phyloP scores from a whole-genome alignment of 2,888 invertebrate species.

The Cryptocephalus primarius region DNA sequence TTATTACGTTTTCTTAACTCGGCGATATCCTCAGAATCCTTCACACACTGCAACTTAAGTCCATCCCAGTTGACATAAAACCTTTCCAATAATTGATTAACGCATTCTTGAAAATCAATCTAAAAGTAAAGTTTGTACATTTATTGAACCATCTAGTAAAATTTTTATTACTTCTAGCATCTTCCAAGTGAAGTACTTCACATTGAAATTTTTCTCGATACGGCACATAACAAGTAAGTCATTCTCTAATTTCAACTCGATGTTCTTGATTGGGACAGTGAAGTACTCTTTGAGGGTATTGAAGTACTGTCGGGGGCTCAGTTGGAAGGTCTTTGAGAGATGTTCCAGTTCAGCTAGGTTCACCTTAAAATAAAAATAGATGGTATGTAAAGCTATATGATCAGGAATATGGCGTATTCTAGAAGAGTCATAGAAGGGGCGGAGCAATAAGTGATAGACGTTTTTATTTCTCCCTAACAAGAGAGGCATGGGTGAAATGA shows the following conservation, averaged over 20 bases:
- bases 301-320: constrained; percentile 11
- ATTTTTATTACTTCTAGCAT: constrained; percentile 8
- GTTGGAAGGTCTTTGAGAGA: constrained; percentile 7
- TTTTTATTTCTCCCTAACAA: too few species aligned
- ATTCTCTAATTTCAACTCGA: constrained; percentile 11
- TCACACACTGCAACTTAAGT: constrained; percentile 1
- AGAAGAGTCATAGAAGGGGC: too few species aligned
- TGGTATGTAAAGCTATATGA: background rate
- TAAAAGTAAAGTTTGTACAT: constrained; percentile 5
- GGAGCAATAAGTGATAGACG: too few species aligned
- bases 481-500: too few species aligned
- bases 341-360: constrained; percentile 4
- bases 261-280: constrained; percentile 6
- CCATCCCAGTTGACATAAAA: constrained; percentile 7
- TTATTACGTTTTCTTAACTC: constrained; percentile 7
- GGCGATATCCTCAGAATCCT: constrained; percentile 4
- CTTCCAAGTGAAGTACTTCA: constrained; percentile 13
- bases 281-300: constrained; percentile 12
- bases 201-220: constrained; percentile 12
- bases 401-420: too few species aligned
- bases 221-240: constrained; percentile 10
- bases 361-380: constrained; percentile 9
- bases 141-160: background rate
- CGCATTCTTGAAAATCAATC: constrained; percentile 7
- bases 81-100: constrained; percentile 9